Percentiles rank a stretch among this genome's conserved stretches.
These are phyloP conservation scores for Petrocephalus microphthalmus DNA, from an alignment of 2,113 vertebrate genomes.

Conservation along the genomic window DNA sequence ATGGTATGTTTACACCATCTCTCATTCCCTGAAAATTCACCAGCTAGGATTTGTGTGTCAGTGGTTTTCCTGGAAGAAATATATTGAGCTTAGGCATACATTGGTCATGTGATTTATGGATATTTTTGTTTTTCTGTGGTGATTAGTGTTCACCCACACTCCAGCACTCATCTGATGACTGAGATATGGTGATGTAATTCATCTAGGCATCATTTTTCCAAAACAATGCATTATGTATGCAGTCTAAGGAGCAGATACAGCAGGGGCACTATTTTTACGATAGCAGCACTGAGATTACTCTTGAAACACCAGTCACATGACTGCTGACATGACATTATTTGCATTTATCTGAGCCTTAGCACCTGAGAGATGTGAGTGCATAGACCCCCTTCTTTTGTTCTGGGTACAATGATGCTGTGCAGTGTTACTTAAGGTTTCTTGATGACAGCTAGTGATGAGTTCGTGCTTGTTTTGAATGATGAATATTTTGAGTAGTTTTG, in stretches of 20 bases:
- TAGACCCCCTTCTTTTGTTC: background rate
- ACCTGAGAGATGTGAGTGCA: background rate
- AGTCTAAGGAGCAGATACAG: background rate
- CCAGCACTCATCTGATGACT: background rate
- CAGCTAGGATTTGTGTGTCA: background rate
- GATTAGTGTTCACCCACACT: background rate
- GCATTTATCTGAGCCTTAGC: background rate
- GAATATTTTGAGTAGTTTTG: background rate
- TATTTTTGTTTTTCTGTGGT: background rate
- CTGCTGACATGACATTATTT: background rate
- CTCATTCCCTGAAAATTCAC: background rate
- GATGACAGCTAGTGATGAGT: background rate
- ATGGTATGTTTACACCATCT: constrained; percentile 69
- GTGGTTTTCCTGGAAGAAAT: background rate
- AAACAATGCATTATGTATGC: background rate
- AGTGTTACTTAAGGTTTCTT: background rate
- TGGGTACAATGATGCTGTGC: background rate
- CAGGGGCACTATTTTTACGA: background rate
- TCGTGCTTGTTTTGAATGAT: background rate
- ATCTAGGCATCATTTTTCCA: background rate
- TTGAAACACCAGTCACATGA: background rate
- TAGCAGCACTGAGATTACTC: background rate
- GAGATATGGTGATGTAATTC: background rate
- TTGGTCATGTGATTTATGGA: background rate
- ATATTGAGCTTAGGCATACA: background rate